Evolutionary conservation across 2,888 invertebrate species (phyloP), one percentile per base, ranked within the genome.

Genomic region (Drosophila ezoana): DNA sequence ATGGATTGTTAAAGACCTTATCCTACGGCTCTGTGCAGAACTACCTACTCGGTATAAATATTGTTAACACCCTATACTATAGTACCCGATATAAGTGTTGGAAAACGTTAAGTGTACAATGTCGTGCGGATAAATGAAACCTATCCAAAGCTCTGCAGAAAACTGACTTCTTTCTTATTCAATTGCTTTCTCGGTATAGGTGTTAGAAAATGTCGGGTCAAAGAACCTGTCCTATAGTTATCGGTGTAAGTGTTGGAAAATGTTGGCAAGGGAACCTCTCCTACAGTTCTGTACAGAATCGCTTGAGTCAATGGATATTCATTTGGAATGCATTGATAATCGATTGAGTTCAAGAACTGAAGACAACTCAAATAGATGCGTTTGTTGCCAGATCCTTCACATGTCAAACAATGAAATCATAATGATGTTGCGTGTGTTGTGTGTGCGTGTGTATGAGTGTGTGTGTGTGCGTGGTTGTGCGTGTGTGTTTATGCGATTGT

Each of bases 381-480:
- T n/a, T 33, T 32, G 40, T 41, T 33, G 32, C n/a, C 56, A 20
- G 32, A 33, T 59, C 41, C 28, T 40, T 14, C 35, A 41, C 45
- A 44, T 32, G 47, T 14, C 20, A 71, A 72, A 45, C 68, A 63
- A 76, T 67, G 52, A 44, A 67, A 72, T 76, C 56, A 63, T 63
- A 68, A 68, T 63, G 41, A 77, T 75, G 77, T 75, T 72, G 77
- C 68, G 68, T 33, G 41, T 33, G 37, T 13, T 20, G n/a, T 18
- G 18, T 32, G 28, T 45, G 32, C 23, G 45, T 35, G 37, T 49
- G 20, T 56, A 20, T 47, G 23, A 10, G 11, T 40, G 49, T 23
- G 43, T 20, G 20, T 18, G 18, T 14, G 28, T 45, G 32, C 38
- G 41, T 35, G 33, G n/a, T n/a, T n/a, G n/a, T 18, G 18, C 18